These are phyloP conservation scores for Neoascia interrupta DNA, from an alignment of 2,888 invertebrate genomes.

Conservation along the genomic window DNA sequence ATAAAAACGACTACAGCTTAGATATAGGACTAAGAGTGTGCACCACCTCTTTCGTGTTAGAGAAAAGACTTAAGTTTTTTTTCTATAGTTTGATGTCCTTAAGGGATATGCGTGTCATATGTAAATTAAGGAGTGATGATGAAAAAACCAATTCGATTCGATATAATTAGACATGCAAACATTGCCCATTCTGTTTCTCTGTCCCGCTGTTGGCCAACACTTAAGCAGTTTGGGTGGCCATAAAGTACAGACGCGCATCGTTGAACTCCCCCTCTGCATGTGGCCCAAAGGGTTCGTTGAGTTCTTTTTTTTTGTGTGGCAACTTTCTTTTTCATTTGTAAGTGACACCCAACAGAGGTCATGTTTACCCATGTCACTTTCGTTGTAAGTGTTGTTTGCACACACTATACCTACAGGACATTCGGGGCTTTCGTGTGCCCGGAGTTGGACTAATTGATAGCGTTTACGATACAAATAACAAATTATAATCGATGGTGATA, in stretches of 20 bases:
- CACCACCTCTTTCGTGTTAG: too few species aligned
- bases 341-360: conserved; percentile 65
- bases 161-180: conserved; percentile 65
- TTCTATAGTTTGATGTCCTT: conserved; percentile 13
- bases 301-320: neutral
- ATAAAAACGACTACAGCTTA: too few species aligned
- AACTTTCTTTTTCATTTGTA: conserved; percentile 55
- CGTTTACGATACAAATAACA: conserved; percentile 64
- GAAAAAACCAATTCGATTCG: conserved; percentile 60
- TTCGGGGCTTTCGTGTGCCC: conserved; percentile 30
- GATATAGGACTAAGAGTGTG: too few species aligned
- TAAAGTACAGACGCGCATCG: conserved; percentile 56
- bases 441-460: conserved; percentile 65
- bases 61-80: too few species aligned
- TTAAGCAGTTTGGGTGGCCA: conserved; percentile 3
- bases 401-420: conserved; percentile 40
- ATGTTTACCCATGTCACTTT: conserved; percentile 67
- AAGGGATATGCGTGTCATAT: conserved; percentile 66
- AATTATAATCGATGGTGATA: conserved; percentile 59
- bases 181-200: conserved; percentile 16
- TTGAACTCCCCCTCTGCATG: conserved; percentile 20
- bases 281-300: conserved; percentile 18
- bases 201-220: too few species aligned
- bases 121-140: conserved; percentile 65
- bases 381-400: conserved; percentile 62